Evolutionary conservation across 2,113 vertebrate genomes (phyloP).

Genomic region (Myrmecophaga tridactyla): DNA sequence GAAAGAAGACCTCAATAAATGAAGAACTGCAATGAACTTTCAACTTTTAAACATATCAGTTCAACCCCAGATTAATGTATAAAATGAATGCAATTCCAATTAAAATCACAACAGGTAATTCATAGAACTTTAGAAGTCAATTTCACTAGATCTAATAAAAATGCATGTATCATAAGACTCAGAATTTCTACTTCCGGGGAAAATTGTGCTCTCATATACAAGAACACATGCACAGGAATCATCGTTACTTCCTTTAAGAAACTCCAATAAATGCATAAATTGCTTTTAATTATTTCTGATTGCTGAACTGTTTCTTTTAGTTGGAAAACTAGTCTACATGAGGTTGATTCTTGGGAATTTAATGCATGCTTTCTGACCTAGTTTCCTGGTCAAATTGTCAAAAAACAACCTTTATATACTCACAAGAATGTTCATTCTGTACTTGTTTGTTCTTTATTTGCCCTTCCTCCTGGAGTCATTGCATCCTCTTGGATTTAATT

Average conservation of each 20-base stretch:
- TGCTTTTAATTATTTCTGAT: conserved; percentile 19
- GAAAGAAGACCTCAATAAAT: background rate
- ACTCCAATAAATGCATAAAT: background rate
- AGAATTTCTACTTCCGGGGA: background rate
- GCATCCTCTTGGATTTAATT: background rate
- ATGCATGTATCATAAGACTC: background rate
- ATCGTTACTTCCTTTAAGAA: background rate
- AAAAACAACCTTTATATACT: background rate
- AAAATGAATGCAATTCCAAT: background rate
- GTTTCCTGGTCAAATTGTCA: background rate
- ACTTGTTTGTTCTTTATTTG: background rate
- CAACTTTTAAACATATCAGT: background rate
- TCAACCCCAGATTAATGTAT: background rate
- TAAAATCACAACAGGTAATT: background rate
- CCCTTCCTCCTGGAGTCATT: background rate
- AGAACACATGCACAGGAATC: background rate
- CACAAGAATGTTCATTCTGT: background rate
- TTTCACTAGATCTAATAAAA: background rate
- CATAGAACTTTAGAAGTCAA: background rate
- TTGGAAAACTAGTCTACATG: background rate
- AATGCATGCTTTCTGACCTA: background rate
- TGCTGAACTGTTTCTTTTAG: background rate
- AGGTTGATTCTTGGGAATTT: background rate
- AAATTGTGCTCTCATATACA: background rate
- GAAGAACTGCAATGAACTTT: background rate